These are phyloP conservation scores for Tursiops truncatus DNA, from an alignment of 2,113 vertebrate species.

Conservation along the genomic window DNA sequence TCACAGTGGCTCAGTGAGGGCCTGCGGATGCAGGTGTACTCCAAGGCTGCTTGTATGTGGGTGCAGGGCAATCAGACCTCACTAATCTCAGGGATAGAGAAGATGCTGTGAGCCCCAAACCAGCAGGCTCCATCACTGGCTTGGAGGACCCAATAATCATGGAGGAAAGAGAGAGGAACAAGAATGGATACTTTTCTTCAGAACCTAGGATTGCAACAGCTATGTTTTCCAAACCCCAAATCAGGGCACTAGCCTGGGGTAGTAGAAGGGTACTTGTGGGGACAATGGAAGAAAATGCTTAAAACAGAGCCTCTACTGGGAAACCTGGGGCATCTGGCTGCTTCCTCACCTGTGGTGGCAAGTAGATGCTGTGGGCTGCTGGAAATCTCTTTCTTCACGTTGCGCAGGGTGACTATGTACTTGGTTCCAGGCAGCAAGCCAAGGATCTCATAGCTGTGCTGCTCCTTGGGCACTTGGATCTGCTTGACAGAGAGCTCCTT, in stretches of 20 bases:
- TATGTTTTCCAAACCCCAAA: neutral
- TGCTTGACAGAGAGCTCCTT: conserved; percentile 77
- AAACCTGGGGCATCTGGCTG: no score
- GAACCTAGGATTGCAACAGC: neutral
- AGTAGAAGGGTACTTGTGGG: no score
- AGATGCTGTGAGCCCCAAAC: neutral
- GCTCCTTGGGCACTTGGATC: conserved; percentile 84
- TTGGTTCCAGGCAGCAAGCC: conserved; percentile 86
- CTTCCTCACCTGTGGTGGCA: conserved; percentile 86
- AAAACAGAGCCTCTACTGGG: neutral
- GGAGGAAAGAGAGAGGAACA: neutral
- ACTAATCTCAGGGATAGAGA: neutral
- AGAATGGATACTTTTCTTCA: neutral
- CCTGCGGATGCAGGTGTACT: neutral
- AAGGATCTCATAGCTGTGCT: conserved; percentile 85
- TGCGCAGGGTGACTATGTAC: conserved; percentile 85
- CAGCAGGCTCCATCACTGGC: neutral
- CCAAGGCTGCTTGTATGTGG: neutral
- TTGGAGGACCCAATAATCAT: neutral
- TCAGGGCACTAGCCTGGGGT: neutral
- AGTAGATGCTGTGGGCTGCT: conserved; percentile 86
- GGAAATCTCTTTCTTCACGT: conserved; percentile 84
- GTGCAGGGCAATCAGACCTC: neutral
- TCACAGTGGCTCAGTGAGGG: neutral
- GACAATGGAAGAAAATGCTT: neutral